These are phyloP conservation scores for Meandrusa payeni DNA, from an alignment of 2,888 invertebrate genomes.

Conservation along the genomic window DNA sequence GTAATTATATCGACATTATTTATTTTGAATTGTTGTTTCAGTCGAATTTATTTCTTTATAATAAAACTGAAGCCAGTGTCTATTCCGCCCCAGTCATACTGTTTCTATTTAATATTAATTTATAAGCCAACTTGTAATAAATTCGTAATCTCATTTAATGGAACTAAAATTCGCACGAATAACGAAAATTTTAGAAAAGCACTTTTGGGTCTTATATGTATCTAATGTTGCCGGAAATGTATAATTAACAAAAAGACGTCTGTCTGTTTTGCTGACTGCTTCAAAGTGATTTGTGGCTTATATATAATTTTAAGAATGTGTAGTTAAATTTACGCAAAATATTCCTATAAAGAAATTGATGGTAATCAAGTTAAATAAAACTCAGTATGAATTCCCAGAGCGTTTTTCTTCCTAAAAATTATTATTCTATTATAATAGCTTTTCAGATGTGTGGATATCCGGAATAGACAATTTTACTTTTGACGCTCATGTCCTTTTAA, in stretches of 20 bases:
- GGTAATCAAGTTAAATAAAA: constrained; percentile 7
- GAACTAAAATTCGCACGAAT: constrained; percentile 36
- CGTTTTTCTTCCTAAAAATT: not conserved
- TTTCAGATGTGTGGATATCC: too few species aligned
- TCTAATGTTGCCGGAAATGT: constrained; percentile 12
- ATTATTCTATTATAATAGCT: too few species aligned
- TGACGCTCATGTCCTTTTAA: too few species aligned
- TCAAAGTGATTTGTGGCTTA: constrained; percentile 11
- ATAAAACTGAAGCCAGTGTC: constrained; percentile 2
- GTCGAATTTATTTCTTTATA: constrained; percentile 12
- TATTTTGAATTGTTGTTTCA: constrained; percentile 54
- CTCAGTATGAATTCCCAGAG: constrained; percentile 11
- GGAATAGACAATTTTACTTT: too few species aligned
- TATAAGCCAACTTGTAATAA: constrained; percentile 28
- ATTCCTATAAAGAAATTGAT: constrained; percentile 5
- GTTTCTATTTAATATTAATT: constrained; percentile 25
- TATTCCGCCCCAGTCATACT: constrained; percentile 14
- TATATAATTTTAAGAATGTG: constrained; percentile 1
- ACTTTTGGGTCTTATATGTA: constrained; percentile 35
- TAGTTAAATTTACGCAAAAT: constrained; percentile 4
- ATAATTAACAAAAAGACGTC: not conserved
- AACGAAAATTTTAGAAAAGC: constrained; percentile 48
- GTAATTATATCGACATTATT: constrained; percentile 65
- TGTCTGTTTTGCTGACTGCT: constrained; percentile 7
- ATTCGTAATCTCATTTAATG: constrained; percentile 20